Evolutionary conservation across 1,140 invertebrate genomes (phyloP), one percentile per base, ranked within the genome.

Genomic region (Geopemphigus sp.): DNA sequence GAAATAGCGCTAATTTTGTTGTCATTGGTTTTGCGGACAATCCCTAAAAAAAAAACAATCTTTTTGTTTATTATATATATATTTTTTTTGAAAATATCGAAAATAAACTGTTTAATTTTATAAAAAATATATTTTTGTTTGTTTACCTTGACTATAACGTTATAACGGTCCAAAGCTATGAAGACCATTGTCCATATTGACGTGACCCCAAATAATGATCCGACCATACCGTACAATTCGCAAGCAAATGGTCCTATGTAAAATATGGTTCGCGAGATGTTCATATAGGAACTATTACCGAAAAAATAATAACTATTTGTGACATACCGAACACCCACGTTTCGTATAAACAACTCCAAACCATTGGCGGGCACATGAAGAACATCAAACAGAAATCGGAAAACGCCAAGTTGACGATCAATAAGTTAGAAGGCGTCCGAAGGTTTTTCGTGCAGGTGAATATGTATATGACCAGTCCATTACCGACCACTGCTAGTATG

Each of bases 351-450:
- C 93, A 93, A 86, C 94, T 96, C 81, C 94, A 89, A 50, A 94
- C 90, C 92, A 95, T 94, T 80, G 93, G 88, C 32, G 94, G 93
- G 82, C 91, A 89, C 91, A 94, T 94, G 80, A 86, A 86, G 80
- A 91, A 87, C 93, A 95, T 96, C 92, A 96, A 95, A 54, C 91
- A 85, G 83, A 96, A 94, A 84, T 96, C 94, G 14, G 92, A 94
- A 84, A 95, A 91, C 11, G 94, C 94, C 82, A 96, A 87, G 86
- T 96, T 96, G 59, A 95, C 89, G 15, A 95, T 91, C 47, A 95
- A 87, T 78, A 95, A 85, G 85, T 96, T 96, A 80, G 93, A 93
- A 17, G 94, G 94, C 22, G 93, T 94, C 82, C 92, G 89, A 2
- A 95, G 88, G 61, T 87, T 86, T 86, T 93, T 93, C 1, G 92